Base-by-base conservation (phyloP, 2,113 vertebrate species). In the Apteryx owenii region DNA sequence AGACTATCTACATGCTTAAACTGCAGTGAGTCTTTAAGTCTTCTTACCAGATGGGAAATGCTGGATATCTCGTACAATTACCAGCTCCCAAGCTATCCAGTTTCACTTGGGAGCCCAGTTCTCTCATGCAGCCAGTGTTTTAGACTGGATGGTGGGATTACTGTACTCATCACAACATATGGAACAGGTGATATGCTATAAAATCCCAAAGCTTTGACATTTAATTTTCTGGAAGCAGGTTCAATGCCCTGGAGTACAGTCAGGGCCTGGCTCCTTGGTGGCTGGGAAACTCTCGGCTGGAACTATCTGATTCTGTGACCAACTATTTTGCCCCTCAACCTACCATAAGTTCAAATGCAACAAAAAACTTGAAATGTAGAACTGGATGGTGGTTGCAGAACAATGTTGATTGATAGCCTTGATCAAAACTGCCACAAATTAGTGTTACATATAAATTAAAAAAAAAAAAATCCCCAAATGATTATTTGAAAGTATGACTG, bases 41-140 rank as follows among this genome's bases (percentile, higher is more conserved):
- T 28, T 68, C 81, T 87, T 87, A 60, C 56, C 84, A 86, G n/a
- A 28, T 33, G 21, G 48, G 29, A 21, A 88, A 71, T 31, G 53
- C n/a, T 90, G 83, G 46, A 19, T 90, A 31, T 79, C 78, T 95
- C 82, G 62, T 90, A 58, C 28, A 51, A 72, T 76, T 87, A 75
- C 89, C 23, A 50, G 7, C 50, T 81, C 69, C 65, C 81, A 66
- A 76, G n/a, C 15, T 75, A 86, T 95, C 70, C 42, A 79, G 0
- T 95, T 95, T 92, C 84, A 54, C 51, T 84, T 75, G 70, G 69
- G 40, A 73, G 68, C 79, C 53, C 91, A 95, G 70, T 76, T 91
- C 85, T 21, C 62, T 94, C 58, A 51, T 56, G n/a, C 56, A 69
- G 26, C 7, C 53, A 89, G 31, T 60, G 53, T 87, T 89, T 89